Percentiles rank a stretch among this genome's conserved stretches.
Conservation (phyloP, 2,113 vertebrate genomes). For the Phrynosoma blainvillii region DNA sequence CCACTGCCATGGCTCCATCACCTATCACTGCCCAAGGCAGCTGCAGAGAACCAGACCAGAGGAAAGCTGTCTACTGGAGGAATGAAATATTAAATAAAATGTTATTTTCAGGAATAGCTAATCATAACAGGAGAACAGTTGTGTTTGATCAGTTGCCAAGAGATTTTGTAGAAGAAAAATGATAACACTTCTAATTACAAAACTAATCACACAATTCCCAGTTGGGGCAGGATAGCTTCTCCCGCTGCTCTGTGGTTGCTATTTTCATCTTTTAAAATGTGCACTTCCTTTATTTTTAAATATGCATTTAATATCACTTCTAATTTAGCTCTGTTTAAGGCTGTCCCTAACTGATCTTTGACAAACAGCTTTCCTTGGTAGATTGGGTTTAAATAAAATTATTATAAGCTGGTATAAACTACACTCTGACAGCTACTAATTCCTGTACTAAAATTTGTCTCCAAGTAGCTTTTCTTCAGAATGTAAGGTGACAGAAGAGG, state of each 20-base stretch:
- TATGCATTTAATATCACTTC: neutral
- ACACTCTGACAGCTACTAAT: slow-evolving; percentile 24
- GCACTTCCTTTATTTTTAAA: neutral
- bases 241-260: neutral
- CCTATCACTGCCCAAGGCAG: no score
- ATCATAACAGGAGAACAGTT: neutral
- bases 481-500: slow-evolving; percentile 11
- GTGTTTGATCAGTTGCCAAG: neutral
- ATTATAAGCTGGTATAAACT: slow-evolving; percentile 10
- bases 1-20: no score
- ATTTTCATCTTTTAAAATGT: neutral
- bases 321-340: neutral
- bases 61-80: neutral
- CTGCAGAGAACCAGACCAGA: neutral
- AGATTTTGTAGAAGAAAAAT: neutral
- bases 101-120: neutral
- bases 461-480: slow-evolving; percentile 21
- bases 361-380: neutral
- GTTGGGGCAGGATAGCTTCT: neutral
- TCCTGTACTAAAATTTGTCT: neutral
- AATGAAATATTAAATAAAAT: neutral
- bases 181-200: no score
- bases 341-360: neutral
- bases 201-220: neutral
- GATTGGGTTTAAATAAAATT: neutral